Base-by-base conservation (phyloP, 2,113 vertebrate species). In the Hydrochoerus hydrochaeris region DNA sequence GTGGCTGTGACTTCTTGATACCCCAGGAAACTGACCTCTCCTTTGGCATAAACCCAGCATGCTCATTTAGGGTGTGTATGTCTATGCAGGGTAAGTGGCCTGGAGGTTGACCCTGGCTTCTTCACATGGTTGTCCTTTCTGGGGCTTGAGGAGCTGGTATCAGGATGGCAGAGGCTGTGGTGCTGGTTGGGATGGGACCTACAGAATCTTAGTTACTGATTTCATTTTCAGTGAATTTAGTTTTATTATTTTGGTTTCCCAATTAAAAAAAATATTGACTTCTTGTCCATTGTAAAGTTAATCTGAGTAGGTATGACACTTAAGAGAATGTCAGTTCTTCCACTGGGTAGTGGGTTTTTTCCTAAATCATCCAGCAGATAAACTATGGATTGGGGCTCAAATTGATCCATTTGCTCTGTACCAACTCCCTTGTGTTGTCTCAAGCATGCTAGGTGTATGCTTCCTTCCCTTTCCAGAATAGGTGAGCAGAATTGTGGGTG, bases 221-320 rank as follows among this genome's bases (percentile, higher is more conserved):
- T 97, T 97, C 80, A 92, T 98, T 98, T 97, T 96, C 95, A 96
- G 54, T 92, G 90, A 95, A 63, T 95, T 87, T 92, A 87, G 60
- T 88, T 97, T 98, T 98, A 96, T 98, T 98, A 98, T 75, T 91
- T 97, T 96, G 94, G 86, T 98, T 98, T 98, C 97, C 97, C 96
- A 98, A 98, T 98, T 65, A 96, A 97, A 96, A 88, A 89, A n/a
- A 83, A 80, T 77, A 78, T 44, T 38, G 46, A 93, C 58, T 62
- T 94, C 38, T 95, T 90, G 69, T 90, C 78, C 73, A 75, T 46
- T 80, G 81, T 95, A 65, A 90, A 85, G 46, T 95, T 92, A 87
- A 46, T 96, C 4, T 94, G n/a, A 52, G 38, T 28, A n/a, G n/a
- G 17, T 46, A 10, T 60, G 78, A 90, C 35, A 63, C 7, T 24